phyloP scores from a whole-genome alignment of 2,888 invertebrate species.

The Bembecia ichneumoniformis region DNA sequence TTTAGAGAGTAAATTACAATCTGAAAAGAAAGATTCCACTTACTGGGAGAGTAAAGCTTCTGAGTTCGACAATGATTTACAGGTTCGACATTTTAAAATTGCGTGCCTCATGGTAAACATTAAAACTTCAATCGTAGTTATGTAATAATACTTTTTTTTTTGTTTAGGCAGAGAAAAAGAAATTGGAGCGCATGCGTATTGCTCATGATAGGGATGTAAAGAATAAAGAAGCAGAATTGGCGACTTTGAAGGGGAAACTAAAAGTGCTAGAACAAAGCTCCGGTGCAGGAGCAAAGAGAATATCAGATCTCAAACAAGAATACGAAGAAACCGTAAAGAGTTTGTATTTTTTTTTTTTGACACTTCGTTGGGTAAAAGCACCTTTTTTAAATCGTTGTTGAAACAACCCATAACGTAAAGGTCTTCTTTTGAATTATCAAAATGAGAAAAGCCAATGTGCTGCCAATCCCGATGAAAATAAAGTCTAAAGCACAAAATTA shows the following conservation, averaged over 20 bases:
- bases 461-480: too few relatives aligned
- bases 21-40: conserved; percentile 74
- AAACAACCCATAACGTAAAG: too few relatives aligned
- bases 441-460: too few relatives aligned
- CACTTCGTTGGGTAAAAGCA: too few relatives aligned
- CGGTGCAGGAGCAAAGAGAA: conserved; percentile 74
- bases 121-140: background rate
- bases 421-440: background rate
- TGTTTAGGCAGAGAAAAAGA: conserved; percentile 75
- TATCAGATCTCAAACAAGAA: conserved; percentile 77
- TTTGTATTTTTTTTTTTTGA: conserved; percentile 53
- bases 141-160: conserved; percentile 1
- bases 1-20: conserved; percentile 73
- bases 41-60: conserved; percentile 76
- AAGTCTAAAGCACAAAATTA: too few relatives aligned
- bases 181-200: conserved; percentile 76
- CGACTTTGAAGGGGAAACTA: conserved; percentile 81
- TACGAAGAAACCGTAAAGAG: conserved; percentile 78
- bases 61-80: conserved; percentile 74
- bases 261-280: conserved; percentile 75
- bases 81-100: conserved; percentile 30
- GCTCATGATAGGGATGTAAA: conserved; percentile 82
- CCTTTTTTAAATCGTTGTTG: too few relatives aligned
- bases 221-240: conserved; percentile 83
- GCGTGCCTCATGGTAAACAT: background rate